Percentiles rank a stretch among this genome's conserved stretches.
Conservation (phyloP, 2,113 vertebrate species). For the Opisthocomus hoazin region DNA sequence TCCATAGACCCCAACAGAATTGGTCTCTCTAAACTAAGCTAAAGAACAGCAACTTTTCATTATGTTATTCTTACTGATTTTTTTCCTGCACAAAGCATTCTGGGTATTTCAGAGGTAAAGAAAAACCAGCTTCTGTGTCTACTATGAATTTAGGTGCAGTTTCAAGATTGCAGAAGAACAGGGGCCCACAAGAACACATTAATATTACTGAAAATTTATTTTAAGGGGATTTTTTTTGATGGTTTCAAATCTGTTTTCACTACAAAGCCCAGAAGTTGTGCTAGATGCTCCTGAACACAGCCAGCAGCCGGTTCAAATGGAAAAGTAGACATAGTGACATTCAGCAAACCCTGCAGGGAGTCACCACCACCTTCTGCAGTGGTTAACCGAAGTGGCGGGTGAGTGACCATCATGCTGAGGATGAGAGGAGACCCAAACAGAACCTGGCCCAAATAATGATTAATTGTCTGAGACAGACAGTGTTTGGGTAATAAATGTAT, state of each 20-base stretch:
- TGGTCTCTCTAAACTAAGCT: not conserved
- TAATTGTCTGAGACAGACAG: not conserved
- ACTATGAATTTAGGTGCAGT: not conserved
- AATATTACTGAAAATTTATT: not conserved
- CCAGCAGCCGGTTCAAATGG: not conserved
- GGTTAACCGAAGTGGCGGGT: not conserved
- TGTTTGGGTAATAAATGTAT: not conserved
- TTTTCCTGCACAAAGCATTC: not conserved
- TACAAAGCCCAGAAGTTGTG: not conserved
- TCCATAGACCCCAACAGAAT: not conserved
- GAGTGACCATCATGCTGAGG: not conserved
- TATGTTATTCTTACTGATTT: not conserved
- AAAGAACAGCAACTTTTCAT: not conserved
- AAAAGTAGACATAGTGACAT: not conserved
- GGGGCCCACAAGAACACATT: not conserved
- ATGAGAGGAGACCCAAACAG: not conserved
- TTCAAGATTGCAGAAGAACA: not conserved
- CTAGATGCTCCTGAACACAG: fast-evolving
- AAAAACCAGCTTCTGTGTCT: fast-evolving
- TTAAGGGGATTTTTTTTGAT: not conserved
- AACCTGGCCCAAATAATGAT: not conserved
- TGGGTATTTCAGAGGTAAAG: not conserved
- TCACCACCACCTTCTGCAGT: not conserved
- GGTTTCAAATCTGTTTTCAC: fast-evolving
- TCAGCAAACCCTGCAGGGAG: not conserved